A percentile compares a stretch with the other conserved stretches of the same genome.
phyloP scores from a whole-genome alignment of 2,113 vertebrate species.

The Psilopsiagon aurifrons region DNA sequence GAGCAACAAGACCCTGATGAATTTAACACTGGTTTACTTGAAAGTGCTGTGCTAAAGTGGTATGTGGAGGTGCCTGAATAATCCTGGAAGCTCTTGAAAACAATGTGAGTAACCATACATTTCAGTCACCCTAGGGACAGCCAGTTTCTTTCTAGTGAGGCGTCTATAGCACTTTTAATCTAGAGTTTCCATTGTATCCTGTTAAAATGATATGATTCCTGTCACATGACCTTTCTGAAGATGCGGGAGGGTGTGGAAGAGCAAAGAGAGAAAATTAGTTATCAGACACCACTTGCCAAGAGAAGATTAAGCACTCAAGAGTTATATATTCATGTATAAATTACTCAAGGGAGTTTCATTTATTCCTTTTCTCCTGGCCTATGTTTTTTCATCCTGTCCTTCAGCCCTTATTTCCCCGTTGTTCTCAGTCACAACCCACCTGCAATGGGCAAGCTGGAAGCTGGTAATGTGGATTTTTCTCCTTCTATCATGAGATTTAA shows the following conservation, averaged over 20 bases:
- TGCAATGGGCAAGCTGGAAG: not conserved
- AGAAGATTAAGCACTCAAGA: not conserved
- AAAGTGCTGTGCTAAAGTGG: not conserved
- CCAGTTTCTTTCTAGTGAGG: not conserved
- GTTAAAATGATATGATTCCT: not conserved
- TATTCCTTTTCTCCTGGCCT: not conserved
- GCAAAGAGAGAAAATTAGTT: not conserved
- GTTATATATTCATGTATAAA: not conserved
- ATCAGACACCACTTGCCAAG: conserved; percentile 10
- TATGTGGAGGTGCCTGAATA: not conserved
- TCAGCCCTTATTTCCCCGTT: not conserved
- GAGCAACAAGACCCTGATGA: not conserved
- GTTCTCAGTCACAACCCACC: not conserved
- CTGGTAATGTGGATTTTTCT: not conserved
- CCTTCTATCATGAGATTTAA: not conserved
- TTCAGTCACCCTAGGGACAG: not conserved
- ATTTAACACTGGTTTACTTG: not conserved
- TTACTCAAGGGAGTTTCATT: not conserved
- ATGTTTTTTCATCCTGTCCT: not conserved
- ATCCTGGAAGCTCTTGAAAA: not conserved
- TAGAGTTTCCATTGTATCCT: not conserved
- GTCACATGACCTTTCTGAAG: conserved; percentile 6
- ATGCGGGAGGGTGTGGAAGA: not conserved
- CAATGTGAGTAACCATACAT: not conserved
- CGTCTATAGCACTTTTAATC: not conserved